Evolutionary conservation across 2,797 vertebrate species (phyloP), one percentile per base, ranked within the genome.

Genomic region (Balearica regulorum): DNA sequence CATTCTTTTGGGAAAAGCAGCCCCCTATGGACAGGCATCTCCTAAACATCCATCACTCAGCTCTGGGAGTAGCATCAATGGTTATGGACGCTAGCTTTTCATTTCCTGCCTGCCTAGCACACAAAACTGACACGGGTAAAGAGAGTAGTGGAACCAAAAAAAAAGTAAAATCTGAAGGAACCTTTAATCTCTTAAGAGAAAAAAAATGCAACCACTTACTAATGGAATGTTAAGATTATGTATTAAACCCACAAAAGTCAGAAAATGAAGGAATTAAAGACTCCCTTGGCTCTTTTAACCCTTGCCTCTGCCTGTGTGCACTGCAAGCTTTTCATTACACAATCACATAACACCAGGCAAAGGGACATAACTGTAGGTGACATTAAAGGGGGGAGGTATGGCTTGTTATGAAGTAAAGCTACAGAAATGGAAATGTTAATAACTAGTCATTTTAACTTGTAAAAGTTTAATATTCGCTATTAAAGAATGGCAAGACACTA

Each of bases 221-320:
- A 94, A 72, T 87, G 96, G 96, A 97, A 98, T 97, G 96, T 94
- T 96, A 97, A 97, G 95, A 96, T 96, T 95, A 94, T 89, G 92
- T 96, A 96, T 95, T 97, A 97, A 98, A 97, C 73, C 93, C 97
- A 97, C 75, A 93, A 93, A 98, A 97, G 93, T 96, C 94, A 97
- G 96, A 97, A 97, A 97, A 97, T 0, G 53, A 91, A 95, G 91
- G 96, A 96, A 93, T 97, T 97, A 97, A 97, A 95, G 85, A 72
- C 77, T 97, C 97, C 96, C 97, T 66, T 48, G 65, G 94, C 89
- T 96, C 97, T 89, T 87, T 96, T 97, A 97, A 97, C 83, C 95
- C 88, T 94, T 95, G 61, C 82, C 81, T 95, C 89, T 90, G 92
- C 79, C 92, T 51, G 68, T 43, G 44, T 28, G 71, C 55, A 33